Percentiles rank a stretch among this genome's conserved stretches.
phyloP scores from a whole-genome alignment of 2,888 invertebrate genomes.

The Cerastis leucographa region DNA sequence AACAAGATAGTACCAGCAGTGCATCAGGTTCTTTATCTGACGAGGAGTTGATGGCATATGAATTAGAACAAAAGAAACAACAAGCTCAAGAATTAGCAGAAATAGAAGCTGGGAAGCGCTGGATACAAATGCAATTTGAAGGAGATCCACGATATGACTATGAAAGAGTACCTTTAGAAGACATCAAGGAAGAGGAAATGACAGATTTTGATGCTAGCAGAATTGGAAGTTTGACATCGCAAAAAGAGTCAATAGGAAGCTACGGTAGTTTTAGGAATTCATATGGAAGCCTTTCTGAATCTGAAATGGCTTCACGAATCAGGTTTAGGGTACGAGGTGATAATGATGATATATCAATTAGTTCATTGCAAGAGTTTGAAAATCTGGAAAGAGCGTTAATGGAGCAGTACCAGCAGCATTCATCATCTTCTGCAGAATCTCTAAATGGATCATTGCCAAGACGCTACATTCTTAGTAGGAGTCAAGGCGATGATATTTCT shows the following conservation, averaged over 20 bases:
- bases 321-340: slow-evolving; percentile 96
- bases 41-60: slow-evolving; percentile 92
- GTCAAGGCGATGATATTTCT: slow-evolving; percentile 96
- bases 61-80: slow-evolving; percentile 92
- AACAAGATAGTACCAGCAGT: slow-evolving; percentile 91
- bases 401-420: slow-evolving; percentile 93
- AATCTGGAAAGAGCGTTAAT: slow-evolving; percentile 96
- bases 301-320: slow-evolving; percentile 95
- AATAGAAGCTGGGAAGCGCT: slow-evolving; percentile 94
- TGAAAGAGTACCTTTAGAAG: slow-evolving; percentile 96
- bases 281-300: slow-evolving; percentile 97
- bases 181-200: slow-evolving; percentile 97
- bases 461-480: slow-evolving; percentile 93
- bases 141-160: slow-evolving; percentile 94
- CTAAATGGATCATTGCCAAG: slow-evolving; percentile 95
- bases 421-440: slow-evolving; percentile 96
- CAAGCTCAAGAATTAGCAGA: slow-evolving; percentile 89
- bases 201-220: slow-evolving; percentile 96
- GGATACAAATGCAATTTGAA: slow-evolving; percentile 97
- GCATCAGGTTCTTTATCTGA: slow-evolving; percentile 90
- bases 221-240: slow-evolving; percentile 94
- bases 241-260: slow-evolving; percentile 95
- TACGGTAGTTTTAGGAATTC: slow-evolving; percentile 96
- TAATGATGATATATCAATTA: slow-evolving; percentile 97
- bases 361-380: slow-evolving; percentile 98